Conservation (phyloP, 2,888 invertebrate species). For the Eledona agricola region DNA sequence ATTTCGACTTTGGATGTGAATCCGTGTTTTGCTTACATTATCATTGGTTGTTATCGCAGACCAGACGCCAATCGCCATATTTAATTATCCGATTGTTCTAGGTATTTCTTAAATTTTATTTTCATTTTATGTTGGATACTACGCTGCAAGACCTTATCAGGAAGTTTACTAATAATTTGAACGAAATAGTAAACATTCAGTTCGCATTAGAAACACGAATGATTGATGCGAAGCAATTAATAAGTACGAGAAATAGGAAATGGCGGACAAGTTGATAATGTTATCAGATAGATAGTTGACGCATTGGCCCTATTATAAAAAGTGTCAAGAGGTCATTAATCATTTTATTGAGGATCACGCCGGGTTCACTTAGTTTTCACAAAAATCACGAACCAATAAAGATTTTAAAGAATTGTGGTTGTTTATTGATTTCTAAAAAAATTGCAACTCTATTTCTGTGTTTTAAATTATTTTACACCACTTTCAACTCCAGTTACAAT, state of each 20-base stretch:
- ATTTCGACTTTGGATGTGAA: slow-evolving; percentile 29
- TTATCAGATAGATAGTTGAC: slow-evolving; percentile 18
- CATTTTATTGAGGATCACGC: slow-evolving; percentile 1
- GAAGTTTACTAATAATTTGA: slow-evolving; percentile 11
- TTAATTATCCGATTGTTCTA: not conserved
- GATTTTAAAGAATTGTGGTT: too few relatives aligned
- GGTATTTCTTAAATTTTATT: too few relatives aligned
- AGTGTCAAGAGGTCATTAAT: slow-evolving; percentile 11
- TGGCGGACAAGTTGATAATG: slow-evolving; percentile 17
- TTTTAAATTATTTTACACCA: too few relatives aligned
- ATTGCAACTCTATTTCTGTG: too few relatives aligned
- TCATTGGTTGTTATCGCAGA: slow-evolving; percentile 13
- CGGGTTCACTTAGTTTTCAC: not conserved
- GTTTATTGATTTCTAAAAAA: too few relatives aligned
- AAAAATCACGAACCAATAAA: not conserved
- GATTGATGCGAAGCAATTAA: slow-evolving; percentile 17
- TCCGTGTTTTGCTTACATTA: slow-evolving; percentile 22
- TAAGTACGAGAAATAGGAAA: slow-evolving; percentile 8
- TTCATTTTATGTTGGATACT: not conserved
- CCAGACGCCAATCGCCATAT: slow-evolving; percentile 19
- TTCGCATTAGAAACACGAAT: slow-evolving; percentile 3
- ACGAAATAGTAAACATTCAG: slow-evolving; percentile 17
- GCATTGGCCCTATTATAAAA: slow-evolving; percentile 23
- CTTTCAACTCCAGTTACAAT: too few relatives aligned
- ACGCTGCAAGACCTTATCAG: too few relatives aligned